These are phyloP conservation scores for Hyla sarda DNA, from an alignment of 2,113 vertebrate species.

Conservation along the genomic window DNA sequence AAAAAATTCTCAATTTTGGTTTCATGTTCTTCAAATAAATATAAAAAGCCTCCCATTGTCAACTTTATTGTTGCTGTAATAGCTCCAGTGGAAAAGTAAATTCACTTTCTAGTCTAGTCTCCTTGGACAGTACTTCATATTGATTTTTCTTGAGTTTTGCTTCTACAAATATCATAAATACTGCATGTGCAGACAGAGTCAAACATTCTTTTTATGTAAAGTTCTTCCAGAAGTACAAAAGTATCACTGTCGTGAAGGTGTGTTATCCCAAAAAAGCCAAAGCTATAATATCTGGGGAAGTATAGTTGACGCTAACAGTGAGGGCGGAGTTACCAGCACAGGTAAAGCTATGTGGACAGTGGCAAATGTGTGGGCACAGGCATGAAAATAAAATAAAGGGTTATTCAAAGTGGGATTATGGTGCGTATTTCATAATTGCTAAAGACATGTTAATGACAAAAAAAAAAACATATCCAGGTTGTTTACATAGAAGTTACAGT, in stretches of 20 bases:
- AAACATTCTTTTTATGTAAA: background rate
- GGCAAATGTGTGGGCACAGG: too few species aligned
- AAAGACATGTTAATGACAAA: too few species aligned
- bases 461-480: too few species aligned
- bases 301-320: too few species aligned
- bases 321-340: too few species aligned
- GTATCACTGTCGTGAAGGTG: background rate
- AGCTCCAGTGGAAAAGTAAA: slow-evolving; percentile 21
- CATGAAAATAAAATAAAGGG: too few species aligned
- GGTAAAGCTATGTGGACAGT: too few species aligned
- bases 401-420: too few species aligned
- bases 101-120: background rate
- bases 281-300: too few species aligned
- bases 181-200: background rate
- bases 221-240: background rate
- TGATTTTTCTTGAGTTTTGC: slow-evolving; percentile 9
- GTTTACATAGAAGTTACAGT: too few species aligned
- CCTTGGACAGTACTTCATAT: slow-evolving; percentile 8
- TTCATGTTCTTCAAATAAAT: slow-evolving; percentile 21
- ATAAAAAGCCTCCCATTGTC: slow-evolving; percentile 18
- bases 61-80: slow-evolving; percentile 23
- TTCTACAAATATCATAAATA: slow-evolving; percentile 8
- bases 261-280: too few species aligned
- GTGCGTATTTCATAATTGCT: too few species aligned
- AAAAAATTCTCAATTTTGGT: slow-evolving; percentile 9